phyloP scores from a whole-genome alignment of 2,113 vertebrate species.

The Thamnaconus septentrionalis region DNA sequence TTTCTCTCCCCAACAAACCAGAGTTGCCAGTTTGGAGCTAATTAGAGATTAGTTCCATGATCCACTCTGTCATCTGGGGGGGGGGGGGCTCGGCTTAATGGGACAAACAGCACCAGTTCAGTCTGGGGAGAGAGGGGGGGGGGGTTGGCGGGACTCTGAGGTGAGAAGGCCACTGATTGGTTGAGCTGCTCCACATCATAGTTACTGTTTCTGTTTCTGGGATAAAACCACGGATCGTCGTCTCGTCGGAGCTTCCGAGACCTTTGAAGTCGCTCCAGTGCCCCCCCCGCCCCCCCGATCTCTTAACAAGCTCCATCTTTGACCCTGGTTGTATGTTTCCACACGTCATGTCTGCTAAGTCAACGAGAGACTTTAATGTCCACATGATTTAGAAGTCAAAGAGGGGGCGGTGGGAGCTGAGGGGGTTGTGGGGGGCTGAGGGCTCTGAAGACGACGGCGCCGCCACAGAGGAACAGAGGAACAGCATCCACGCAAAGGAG shows the following conservation, averaged over 20 bases:
- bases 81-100: slow-evolving; percentile 66
- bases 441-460: too few species aligned
- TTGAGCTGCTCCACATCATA: too few species aligned
- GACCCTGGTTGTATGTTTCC: slow-evolving; percentile 75
- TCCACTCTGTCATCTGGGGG: slow-evolving; percentile 72
- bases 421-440: too few species aligned
- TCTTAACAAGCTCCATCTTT: slow-evolving; percentile 80
- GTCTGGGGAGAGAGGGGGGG: too few species aligned
- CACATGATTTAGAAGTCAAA: slow-evolving; percentile 72
- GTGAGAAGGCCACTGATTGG: too few species aligned
- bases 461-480: too few species aligned
- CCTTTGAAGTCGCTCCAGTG: slow-evolving; percentile 62
- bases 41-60: slow-evolving; percentile 74
- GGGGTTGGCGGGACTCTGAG: too few species aligned
- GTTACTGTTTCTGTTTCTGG: too few species aligned
- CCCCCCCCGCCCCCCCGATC: slow-evolving; percentile 53
- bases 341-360: slow-evolving; percentile 78
- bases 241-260: slow-evolving; percentile 21
- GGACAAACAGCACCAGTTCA: slow-evolving; percentile 62
- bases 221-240: too few species aligned
- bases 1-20: too few species aligned
- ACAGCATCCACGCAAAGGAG: slow-evolving; percentile 64
- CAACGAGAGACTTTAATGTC: slow-evolving; percentile 75
- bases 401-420: slow-evolving; percentile 41
- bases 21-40: slow-evolving; percentile 69